Evolutionary conservation across 2,888 invertebrate species (phyloP).

Genomic region (Apocheima hispidaria): DNA sequence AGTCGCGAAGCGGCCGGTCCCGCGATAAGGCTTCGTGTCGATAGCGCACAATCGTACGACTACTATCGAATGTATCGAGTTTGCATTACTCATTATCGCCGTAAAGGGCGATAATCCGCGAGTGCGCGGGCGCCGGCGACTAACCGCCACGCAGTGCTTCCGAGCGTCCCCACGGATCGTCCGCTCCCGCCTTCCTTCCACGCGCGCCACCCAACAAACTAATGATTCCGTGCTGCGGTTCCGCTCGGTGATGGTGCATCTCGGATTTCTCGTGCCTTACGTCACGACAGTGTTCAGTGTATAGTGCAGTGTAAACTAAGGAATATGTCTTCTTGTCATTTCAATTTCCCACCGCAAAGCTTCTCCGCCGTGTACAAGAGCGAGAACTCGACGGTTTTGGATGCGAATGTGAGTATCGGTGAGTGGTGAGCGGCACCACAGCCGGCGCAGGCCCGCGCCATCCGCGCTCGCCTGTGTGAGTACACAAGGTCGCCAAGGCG

Average conservation of each 20-base stretch:
- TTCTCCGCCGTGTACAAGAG: conserved; percentile 75
- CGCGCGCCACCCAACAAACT: conserved; percentile 21
- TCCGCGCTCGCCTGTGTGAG: conserved; percentile 57
- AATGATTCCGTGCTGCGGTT: conserved; percentile 50
- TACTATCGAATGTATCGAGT: conserved; percentile 66
- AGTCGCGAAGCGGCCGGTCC: conserved; percentile 62
- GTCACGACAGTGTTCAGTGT: conserved; percentile 52
- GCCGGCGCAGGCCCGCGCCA: too few relatives aligned
- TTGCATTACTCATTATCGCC: conserved; percentile 75
- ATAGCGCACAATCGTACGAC: conserved; percentile 61
- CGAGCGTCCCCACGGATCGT: conserved; percentile 36
- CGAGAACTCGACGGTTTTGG: conserved; percentile 58
- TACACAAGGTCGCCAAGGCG: conserved; percentile 70
- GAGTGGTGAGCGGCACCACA: conserved; percentile 54
- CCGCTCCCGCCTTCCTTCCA: conserved; percentile 53
- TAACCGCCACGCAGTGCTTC: conserved; percentile 41
- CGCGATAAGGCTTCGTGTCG: conserved; percentile 70
- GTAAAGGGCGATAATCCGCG: conserved; percentile 71
- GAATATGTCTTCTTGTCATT: conserved; percentile 68
- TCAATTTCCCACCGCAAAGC: conserved; percentile 78
- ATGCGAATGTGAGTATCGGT: conserved; percentile 75
- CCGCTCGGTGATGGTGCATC: conserved; percentile 61
- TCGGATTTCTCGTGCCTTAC: conserved; percentile 53
- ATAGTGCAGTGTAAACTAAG: conserved; percentile 58
- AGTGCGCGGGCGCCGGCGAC: conserved; percentile 57